Percentiles rank a stretch among this genome's conserved stretches.
phyloP scores from a whole-genome alignment of 2,113 vertebrate genomes.

The Recurvirostra avosetta region DNA sequence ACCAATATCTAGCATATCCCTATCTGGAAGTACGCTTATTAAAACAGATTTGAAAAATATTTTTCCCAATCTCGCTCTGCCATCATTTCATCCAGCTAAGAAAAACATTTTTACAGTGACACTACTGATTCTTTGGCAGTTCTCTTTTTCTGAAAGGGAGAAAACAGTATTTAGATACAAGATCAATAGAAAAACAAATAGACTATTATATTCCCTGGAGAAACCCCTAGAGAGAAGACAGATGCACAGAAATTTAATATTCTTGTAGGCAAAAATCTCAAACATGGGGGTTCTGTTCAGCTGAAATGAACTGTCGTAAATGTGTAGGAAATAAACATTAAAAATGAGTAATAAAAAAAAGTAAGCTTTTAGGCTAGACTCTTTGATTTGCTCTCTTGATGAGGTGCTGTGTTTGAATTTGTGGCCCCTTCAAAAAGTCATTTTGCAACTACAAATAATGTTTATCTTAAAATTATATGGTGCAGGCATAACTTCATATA shows the following conservation, averaged over 20 bases:
- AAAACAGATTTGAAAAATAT: slow-evolving; percentile 60
- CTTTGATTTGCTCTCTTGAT: neutral
- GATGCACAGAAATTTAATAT: slow-evolving; percentile 53
- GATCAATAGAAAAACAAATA: slow-evolving; percentile 64
- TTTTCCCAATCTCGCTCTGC: slow-evolving; percentile 35
- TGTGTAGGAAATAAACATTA: slow-evolving; percentile 24
- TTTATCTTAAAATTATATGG: neutral
- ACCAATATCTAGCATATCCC: slow-evolving; percentile 21
- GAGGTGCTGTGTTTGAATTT: slow-evolving; percentile 33
- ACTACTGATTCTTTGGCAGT: slow-evolving; percentile 55
- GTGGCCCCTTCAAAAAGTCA: slow-evolving; percentile 1
- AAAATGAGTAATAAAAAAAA: slow-evolving; percentile 1
- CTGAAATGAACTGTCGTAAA: slow-evolving; percentile 48
- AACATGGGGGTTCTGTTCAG: slow-evolving; percentile 17
- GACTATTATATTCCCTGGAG: slow-evolving; percentile 48
- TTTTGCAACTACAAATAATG: neutral
- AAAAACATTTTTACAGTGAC: slow-evolving; percentile 56
- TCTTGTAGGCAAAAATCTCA: slow-evolving; percentile 55
- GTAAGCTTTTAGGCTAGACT: neutral
- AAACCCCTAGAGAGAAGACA: slow-evolving; percentile 33
- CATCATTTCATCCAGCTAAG: slow-evolving; percentile 34
- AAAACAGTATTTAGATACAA: slow-evolving; percentile 62
- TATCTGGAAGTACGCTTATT: slow-evolving; percentile 60
- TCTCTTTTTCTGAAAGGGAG: slow-evolving; percentile 19
- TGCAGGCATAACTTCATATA: neutral